Base-by-base conservation (phyloP, 2,113 vertebrate genomes). In the Callorhinus ursinus region DNA sequence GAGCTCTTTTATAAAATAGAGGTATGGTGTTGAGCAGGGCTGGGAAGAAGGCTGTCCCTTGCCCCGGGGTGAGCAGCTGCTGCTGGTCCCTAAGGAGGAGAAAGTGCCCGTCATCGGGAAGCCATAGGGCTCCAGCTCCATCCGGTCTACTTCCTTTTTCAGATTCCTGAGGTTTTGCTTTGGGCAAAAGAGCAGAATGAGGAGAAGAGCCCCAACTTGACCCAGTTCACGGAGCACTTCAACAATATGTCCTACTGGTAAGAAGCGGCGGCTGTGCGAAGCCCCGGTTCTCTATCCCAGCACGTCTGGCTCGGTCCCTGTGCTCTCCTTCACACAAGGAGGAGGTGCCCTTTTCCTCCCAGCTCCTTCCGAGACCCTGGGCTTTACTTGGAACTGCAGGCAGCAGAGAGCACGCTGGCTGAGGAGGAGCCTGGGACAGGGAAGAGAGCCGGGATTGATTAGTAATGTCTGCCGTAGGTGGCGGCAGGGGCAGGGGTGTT, bases 231-330 rank as follows among this genome's bases (percentile, higher is more conserved):
- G 24, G 99, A 99, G 99, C 99, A 99, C 99, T 99, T 99, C 99
- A 99, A 99, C 99, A 99, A 99, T 98, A 99, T 99, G 99, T 99
- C 99, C 98, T 99, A 99, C 98, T 99, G 99, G 99, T 99, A 97
- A 98, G 99, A 71, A 11, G 14, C 31, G 19, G 65, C 22, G 0
- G 2, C 26, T 0, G 51, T 15, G 5, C 39, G 7, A 1, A 12
- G 36, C 53, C 13, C 16, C 5, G 1, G 5, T 6, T 16, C 4
- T 22, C n/a, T 77, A 1, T 5, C 13, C 12, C 14, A 6, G 59
- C 8, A 4, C 9, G 0, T 24, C 53, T 4, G 63, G 24, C 13
- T 16, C 4, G 71, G 72, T 4, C 2, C 71, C 85, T 5, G 0
- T 0, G 36, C 5, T 7, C 31, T 31, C n/a, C 53, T 33, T 36